Evolutionary conservation across 2,797 vertebrate genomes (phyloP).

Genomic region (Caiman crocodilus): DNA sequence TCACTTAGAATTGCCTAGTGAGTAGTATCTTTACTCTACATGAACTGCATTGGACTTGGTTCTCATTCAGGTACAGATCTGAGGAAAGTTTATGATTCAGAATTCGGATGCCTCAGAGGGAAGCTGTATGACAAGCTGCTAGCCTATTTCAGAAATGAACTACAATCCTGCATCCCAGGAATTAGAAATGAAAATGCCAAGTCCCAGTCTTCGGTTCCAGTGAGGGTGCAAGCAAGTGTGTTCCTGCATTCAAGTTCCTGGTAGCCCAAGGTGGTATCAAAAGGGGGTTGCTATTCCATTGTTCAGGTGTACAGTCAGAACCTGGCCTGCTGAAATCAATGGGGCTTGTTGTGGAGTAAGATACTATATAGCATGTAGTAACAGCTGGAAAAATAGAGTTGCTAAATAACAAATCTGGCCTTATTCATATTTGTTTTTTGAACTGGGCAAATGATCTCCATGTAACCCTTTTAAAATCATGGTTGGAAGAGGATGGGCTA

Average conservation of each 20-base stretch:
- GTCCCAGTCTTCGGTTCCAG: not conserved
- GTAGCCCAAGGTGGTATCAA: not conserved
- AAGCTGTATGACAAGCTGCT: not conserved
- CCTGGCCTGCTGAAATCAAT: not conserved
- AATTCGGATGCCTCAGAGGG: not conserved
- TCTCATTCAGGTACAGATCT: not conserved
- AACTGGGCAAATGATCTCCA: not conserved
- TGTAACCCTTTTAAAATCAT: not conserved
- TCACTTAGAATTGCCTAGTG: not conserved
- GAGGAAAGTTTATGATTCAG: fast-evolving
- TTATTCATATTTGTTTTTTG: not conserved
- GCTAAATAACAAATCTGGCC: not conserved
- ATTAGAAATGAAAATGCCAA: not conserved
- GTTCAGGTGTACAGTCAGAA: not conserved
- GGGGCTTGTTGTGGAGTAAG: not conserved
- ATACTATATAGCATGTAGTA: not conserved
- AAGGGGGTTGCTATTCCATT: not conserved
- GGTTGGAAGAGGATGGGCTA: not conserved
- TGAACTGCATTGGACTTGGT: not conserved
- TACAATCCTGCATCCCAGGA: not conserved
- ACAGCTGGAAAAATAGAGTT: not conserved
- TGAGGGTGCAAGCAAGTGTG: not conserved
- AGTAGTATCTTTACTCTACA: not conserved
- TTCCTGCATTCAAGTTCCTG: not conserved
- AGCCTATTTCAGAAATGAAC: not conserved